Evolutionary conservation across 2,888 invertebrate species (phyloP).

Genomic region (Orgyia antiqua): DNA sequence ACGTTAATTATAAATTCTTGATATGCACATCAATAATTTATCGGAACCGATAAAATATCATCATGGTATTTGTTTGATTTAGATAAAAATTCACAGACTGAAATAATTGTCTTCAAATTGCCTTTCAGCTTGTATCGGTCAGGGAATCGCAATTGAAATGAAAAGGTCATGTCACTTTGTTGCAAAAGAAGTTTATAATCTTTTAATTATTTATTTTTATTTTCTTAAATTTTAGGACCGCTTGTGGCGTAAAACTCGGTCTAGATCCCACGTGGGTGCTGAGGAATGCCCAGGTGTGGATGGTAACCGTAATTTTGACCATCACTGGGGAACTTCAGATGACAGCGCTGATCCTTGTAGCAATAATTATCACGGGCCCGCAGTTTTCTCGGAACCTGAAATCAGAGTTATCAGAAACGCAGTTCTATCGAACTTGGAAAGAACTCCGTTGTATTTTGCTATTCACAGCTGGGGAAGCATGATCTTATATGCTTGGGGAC

Average conservation of each 20-base stretch:
- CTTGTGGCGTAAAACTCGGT: constrained; percentile 85
- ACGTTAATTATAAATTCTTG: too few relatives aligned
- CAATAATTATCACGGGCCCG: constrained; percentile 80
- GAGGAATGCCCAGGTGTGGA: constrained; percentile 83
- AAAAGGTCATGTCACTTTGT: too few relatives aligned
- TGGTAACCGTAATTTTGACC: constrained; percentile 87
- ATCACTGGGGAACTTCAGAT: constrained; percentile 80
- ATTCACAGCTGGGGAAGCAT: constrained; percentile 86
- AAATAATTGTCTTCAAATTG: too few relatives aligned
- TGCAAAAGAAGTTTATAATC: too few relatives aligned
- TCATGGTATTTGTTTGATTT: too few relatives aligned
- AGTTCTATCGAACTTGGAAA: constrained; percentile 64
- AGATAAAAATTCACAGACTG: too few relatives aligned
- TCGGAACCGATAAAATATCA: too few relatives aligned
- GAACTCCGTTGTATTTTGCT: constrained; percentile 82
- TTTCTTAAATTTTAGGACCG: constrained; percentile 78
- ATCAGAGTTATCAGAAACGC: constrained; percentile 76
- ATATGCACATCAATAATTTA: too few relatives aligned
- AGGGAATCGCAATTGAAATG: too few relatives aligned
- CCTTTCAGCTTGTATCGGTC: too few relatives aligned
- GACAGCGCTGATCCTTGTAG: constrained; percentile 74
- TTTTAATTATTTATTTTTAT: too few relatives aligned
- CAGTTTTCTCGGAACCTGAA: constrained; percentile 84
- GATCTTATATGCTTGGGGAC: constrained; percentile 85
- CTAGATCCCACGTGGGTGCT: constrained; percentile 50